Base-by-base conservation (phyloP, 2,888 invertebrate genomes). In the Tinea semifulvella region DNA sequence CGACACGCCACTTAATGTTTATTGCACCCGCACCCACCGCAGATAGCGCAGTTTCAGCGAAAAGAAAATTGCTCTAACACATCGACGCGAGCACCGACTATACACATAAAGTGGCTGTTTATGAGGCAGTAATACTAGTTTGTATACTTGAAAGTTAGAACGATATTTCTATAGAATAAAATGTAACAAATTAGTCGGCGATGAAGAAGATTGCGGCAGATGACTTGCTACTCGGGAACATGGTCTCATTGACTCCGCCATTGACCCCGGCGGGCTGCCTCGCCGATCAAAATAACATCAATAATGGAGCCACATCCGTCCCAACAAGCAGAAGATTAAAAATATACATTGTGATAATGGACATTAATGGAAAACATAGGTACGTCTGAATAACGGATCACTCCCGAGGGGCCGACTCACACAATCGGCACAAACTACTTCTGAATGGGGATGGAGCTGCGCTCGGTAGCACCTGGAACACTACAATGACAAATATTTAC, bases 191-290 rank as follows among this genome's bases (percentile, higher is more conserved):
- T 31, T 31, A 14, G 7, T 31, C 14, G n/a, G 14, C 14, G 14
- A 31, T 31, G 6, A 31, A 31, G 14, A 14, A 4, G 31, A 31
- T 13, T 31, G 31, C 61, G 61, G 63, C 56, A 60, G 56, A 73
- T 79, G 79, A 79, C 79, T 79, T 77, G 79, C 79, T 73, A 60
- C 58, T 65, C 62, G 61, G 61, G 63, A 61, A 67, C 65, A 68
- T 73, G 68, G 64, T 75, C 75, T 77, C 73, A 74, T 74, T 75
- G 76, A 79, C 77, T 75, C 66, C 75, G 58, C 68, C 58, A 69
- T 71, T 76, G 76, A 76, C 77, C 77, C 63, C 67, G 31, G 6
- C 31, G 11, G 31, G 14, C 14, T 14, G 31, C 31, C 13, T 31
- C 57, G 61, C 57, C 53, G 64, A 70, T 73, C 71, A 66, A 68